Base-by-base conservation (phyloP, 2,113 vertebrate genomes). In the Emydocephalus ijimae region DNA sequence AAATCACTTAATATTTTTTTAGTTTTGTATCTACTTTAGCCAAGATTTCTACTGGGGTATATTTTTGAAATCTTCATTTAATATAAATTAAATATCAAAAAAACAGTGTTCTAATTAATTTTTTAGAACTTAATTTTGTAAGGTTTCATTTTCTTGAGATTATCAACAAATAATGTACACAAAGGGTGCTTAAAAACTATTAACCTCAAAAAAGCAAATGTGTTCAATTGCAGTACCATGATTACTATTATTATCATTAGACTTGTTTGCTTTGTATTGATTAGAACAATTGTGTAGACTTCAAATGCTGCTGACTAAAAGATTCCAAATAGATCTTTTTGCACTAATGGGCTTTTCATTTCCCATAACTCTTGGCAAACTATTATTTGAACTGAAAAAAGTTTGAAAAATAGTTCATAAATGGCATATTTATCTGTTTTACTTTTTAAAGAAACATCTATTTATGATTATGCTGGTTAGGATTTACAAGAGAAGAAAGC, bases 1-100 rank as follows among this genome's bases (percentile, higher is more conserved):
- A 95, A 87, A 85, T 92, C 94, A 93, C 64, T 94, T 90, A 93
- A 93, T 57, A 93, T 91, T 96, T 61, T 96, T 97, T 97, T 96
- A 88, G 90, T 90, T 95, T 92, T 93, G 88, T 88, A 96, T 92
- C 91, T 91, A 43, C 2, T 9, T 81, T 43, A 81, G 74, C 43
- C 6, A 43, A 43, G 20, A 81, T 81, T 81, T 81, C 18, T 81
- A 81, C 34, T 7, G 43, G 34, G 74, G 18, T 81, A 3, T 81
- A 81, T 81, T 81, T 81, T 81, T 43, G 9, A 43, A 43, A 81
- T 20, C 69, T 81, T 81, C 34, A 39, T 81, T 81, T 81, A 81
- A 81, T 21, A 43, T 88, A 74, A 55, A 50, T 0, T 91, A 91
- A 95, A 90, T 87, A 15, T 91, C 29, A 90, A 95, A 96, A 64